phyloP scores from a whole-genome alignment of 2,797 vertebrate genomes.

The Alauda arvensis region DNA sequence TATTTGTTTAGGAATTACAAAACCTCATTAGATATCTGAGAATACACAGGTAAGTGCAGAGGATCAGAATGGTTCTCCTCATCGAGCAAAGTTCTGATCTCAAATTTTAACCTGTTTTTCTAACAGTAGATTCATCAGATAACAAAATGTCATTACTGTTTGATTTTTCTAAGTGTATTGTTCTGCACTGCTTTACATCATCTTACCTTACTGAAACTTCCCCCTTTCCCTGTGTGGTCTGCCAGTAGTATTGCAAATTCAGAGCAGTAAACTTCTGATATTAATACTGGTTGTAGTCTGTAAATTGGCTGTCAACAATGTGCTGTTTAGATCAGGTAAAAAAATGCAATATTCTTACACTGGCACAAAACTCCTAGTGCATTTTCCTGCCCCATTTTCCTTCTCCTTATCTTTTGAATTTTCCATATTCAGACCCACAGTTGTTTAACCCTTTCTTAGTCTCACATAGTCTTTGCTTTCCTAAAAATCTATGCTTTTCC shows the following conservation, averaged over 20 bases:
- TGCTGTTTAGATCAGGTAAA: neutral
- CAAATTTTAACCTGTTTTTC: slow-evolving; percentile 18
- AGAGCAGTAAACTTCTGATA: neutral
- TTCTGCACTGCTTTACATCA: slow-evolving; percentile 12
- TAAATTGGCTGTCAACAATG: neutral
- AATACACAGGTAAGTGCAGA: slow-evolving; percentile 60
- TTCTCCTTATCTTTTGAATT: slow-evolving; percentile 22
- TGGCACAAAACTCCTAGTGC: slow-evolving; percentile 28
- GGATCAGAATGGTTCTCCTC: slow-evolving; percentile 54
- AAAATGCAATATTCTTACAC: neutral
- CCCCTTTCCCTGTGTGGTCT: slow-evolving; percentile 33
- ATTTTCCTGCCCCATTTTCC: slow-evolving; percentile 28
- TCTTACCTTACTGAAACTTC: slow-evolving; percentile 8
- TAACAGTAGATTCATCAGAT: slow-evolving; percentile 9
- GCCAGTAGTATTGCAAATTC: slow-evolving; percentile 31
- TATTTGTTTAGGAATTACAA: slow-evolving; percentile 42
- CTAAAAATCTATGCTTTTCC: slow-evolving; percentile 12
- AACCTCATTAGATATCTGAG: slow-evolving; percentile 45
- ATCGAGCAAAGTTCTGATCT: slow-evolving; percentile 58
- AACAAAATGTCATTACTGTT: slow-evolving; percentile 15
- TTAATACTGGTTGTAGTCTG: neutral
- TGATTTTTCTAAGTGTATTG: slow-evolving; percentile 14
- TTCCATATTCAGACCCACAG: slow-evolving; percentile 7
- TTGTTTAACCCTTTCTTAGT: slow-evolving; percentile 18
- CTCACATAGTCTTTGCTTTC: neutral